Evolutionary conservation across 92 coral and sea anemone genomes (phyloP), one percentile per base, ranked within the genome.

Genomic region (Blastomussa wellsi): DNA sequence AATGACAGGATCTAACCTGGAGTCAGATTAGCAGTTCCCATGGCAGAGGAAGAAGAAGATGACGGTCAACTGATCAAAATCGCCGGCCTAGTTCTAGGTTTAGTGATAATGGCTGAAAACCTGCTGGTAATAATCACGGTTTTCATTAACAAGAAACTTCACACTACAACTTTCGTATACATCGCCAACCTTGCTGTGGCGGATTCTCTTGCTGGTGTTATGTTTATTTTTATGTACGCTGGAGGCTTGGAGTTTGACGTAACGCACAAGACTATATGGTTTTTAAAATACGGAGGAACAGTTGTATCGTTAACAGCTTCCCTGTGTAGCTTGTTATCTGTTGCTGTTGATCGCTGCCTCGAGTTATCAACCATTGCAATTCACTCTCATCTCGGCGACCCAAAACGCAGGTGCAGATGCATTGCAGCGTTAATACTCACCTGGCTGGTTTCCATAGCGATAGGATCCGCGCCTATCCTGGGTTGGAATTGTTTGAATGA

Each of bases 181-280:
- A 78, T 78, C n/a, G 82, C 70, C 41, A 78, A 78, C 26, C 59
- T 78, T 19, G 82, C 82, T 12, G 69, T 78, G 12, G 82, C 82
- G 10, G 70, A 78, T 19, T 15, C 70, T 15, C 35, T 78, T 10
- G 82, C 82, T 28, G 82, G 82, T 1, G 15, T 78, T 1, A 78
- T 78, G 82, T 78, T 78, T 4, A 78, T 78, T 31, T 78, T 78
- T 35, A 32, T 78, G 82, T 78, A 78, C 71, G 69, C 82, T 37
- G 82, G 82, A 5, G 70, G 82, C 0, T 78, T 78, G 6, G 82
- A 78, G 24, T 78, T 78, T 55, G 69, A 55, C n/a, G 82, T n/a
- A 22, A 2, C 52, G 26, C 82, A 78, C 70, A 78, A 78, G 19
- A 78, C 82, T 1, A 41, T 78, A 5, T 74, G 79, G 79, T 74